These are phyloP conservation scores for Amorpha juglandis DNA, from an alignment of 2,888 invertebrate genomes.

Conservation along the genomic window DNA sequence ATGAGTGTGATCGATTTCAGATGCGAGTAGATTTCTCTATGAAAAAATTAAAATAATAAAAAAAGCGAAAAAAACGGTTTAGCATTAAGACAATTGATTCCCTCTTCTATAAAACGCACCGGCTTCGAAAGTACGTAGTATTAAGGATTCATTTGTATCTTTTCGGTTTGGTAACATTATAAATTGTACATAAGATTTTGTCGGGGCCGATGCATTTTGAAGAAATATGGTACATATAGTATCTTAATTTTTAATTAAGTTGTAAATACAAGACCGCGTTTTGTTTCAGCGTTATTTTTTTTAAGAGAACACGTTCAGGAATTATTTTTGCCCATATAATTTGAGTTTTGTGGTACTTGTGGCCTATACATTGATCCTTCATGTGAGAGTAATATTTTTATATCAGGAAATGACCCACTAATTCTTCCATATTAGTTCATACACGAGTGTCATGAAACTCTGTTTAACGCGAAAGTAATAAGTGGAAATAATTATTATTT, in stretches of 20 bases:
- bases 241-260: conserved; percentile 64
- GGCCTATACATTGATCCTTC: conserved; percentile 26
- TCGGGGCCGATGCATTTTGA: conserved; percentile 35
- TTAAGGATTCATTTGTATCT: conserved; percentile 38
- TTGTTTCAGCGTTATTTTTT: conserved; percentile 79
- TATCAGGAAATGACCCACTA: conserved; percentile 26
- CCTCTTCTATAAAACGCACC: conserved; percentile 37
- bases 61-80: conserved; percentile 47
- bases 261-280: conserved; percentile 80
- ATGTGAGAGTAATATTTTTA: conserved; percentile 21
- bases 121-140: conserved; percentile 33
- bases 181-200: conserved; percentile 41
- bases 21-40: conserved; percentile 54
- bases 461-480: conserved; percentile 29
- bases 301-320: conserved; percentile 60
- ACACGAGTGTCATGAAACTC: conserved; percentile 46
- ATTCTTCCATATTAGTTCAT: conserved; percentile 19
- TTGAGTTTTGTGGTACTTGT: conserved; percentile 55
- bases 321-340: conserved; percentile 41
- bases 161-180: conserved; percentile 33
- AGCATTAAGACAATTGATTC: conserved; percentile 43
- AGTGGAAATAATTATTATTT: conserved; percentile 19
- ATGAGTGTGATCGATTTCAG: conserved; percentile 55
- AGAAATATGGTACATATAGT: conserved; percentile 54
- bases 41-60: conserved; percentile 42